phyloP scores from a whole-genome alignment of 2,888 invertebrate species.

The Eretmocerus hayati region DNA sequence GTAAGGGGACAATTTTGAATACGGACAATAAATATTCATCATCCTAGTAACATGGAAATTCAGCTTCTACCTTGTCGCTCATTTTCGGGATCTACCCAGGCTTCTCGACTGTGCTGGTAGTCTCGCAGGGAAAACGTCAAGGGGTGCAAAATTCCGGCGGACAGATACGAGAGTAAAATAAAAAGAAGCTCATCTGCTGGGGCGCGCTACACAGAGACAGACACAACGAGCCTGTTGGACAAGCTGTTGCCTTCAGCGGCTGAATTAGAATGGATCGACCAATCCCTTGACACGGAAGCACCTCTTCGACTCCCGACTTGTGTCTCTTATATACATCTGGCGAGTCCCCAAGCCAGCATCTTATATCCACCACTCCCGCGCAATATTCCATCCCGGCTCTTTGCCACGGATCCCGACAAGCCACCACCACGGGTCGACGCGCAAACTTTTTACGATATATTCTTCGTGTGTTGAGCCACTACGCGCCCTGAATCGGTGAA shows the following conservation, averaged over 20 bases:
- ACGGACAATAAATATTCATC: too few species aligned
- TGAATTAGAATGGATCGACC: constrained; percentile 22
- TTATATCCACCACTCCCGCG: background rate
- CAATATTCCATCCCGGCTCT: background rate
- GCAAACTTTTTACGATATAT: constrained; percentile 45
- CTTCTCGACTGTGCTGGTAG: too few species aligned
- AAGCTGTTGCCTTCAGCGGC: constrained; percentile 22
- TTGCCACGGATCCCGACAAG: background rate
- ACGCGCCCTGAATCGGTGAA: too few species aligned
- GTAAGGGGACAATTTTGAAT: too few species aligned
- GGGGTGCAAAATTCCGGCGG: constrained; percentile 13
- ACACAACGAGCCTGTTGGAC: constrained; percentile 17
- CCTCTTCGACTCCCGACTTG: constrained; percentile 2
- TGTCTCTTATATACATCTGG: background rate
- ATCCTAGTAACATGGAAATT: too few species aligned
- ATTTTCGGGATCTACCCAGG: too few species aligned
- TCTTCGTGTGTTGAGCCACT: too few species aligned
- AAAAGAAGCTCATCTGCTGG: background rate
- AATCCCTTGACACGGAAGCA: background rate
- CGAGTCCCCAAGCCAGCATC: background rate
- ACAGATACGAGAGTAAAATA: constrained; percentile 2
- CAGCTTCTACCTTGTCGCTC: too few species aligned
- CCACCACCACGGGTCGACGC: background rate
- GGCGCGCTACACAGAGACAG: background rate
- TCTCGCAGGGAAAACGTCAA: constrained; percentile 2